phyloP scores from a whole-genome alignment of 2,888 invertebrate species.

The Andrena bucephala region DNA sequence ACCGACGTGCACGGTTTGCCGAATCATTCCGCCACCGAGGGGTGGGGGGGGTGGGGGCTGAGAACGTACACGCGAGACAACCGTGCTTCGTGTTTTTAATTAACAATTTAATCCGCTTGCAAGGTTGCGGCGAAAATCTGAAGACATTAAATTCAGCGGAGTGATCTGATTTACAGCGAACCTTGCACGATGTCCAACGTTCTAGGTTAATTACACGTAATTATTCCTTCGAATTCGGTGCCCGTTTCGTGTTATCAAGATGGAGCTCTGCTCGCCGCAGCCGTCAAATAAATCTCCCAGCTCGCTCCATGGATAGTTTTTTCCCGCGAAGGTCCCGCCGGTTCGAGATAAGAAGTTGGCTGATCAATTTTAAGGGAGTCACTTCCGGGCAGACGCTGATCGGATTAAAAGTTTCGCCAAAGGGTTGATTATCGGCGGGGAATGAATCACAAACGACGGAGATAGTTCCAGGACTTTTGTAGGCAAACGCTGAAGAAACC shows the following conservation, averaged over 20 bases:
- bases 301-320: conserved; percentile 34
- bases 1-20: neutral
- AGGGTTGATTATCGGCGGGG: conserved; percentile 45
- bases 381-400: conserved; percentile 55
- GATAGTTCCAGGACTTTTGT: neutral
- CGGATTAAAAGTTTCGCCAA: conserved; percentile 64
- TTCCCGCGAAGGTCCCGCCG: conserved; percentile 41
- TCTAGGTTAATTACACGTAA: conserved; percentile 20
- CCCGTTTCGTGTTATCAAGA: conserved; percentile 21
- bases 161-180: neutral
- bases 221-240: neutral
- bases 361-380: conserved; percentile 59
- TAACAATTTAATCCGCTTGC: no score
- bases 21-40: neutral
- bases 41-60: neutral
- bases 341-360: conserved; percentile 61
- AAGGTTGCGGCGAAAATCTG: neutral
- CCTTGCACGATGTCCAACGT: neutral
- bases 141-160: neutral
- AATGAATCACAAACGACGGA: conserved; percentile 49
- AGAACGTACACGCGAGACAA: neutral
- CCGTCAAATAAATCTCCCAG: conserved; percentile 42
- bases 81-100: no score
- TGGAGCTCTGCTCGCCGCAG: conserved; percentile 41
- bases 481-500: no score